Conservation (phyloP, 2,888 invertebrate genomes). For the Acrobasis suavella region DNA sequence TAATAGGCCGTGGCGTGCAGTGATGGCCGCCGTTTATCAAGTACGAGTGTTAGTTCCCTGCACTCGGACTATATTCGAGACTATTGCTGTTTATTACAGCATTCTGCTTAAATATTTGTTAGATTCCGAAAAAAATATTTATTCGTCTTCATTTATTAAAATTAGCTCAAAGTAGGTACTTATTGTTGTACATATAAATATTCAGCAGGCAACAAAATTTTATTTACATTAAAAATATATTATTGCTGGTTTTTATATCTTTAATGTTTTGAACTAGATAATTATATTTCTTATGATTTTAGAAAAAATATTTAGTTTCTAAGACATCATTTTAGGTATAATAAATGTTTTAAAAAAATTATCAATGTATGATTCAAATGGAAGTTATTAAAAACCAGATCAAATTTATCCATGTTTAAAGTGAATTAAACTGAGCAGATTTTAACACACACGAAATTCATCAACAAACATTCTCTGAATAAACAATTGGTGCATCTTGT, state of each 20-base stretch:
- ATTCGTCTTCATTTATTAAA: background rate
- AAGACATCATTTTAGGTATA: too few relatives aligned
- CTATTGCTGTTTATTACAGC: constrained; percentile 33
- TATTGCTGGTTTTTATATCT: too few relatives aligned
- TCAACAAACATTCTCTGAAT: constrained; percentile 15
- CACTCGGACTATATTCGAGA: constrained; percentile 66
- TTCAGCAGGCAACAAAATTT: too few relatives aligned
- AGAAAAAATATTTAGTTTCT: too few relatives aligned
- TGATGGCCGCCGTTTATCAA: constrained; percentile 82
- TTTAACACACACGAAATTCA: background rate
- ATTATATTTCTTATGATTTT: too few relatives aligned
- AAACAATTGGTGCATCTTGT: background rate
- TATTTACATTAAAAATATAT: too few relatives aligned
- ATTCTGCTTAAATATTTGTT: constrained; percentile 1
- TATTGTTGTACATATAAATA: too few relatives aligned
- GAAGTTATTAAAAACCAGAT: background rate
- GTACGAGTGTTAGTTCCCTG: constrained; percentile 65
- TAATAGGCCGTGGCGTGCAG: constrained; percentile 80
- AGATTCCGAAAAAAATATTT: background rate
- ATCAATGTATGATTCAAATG: background rate
- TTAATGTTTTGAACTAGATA: too few relatives aligned
- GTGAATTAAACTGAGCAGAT: constrained; percentile 16
- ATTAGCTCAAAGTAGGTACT: too few relatives aligned
- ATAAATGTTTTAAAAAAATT: too few relatives aligned
- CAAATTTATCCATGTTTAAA: background rate